Evolutionary conservation across 1,140 invertebrate genomes (phyloP).

Genomic region (Bombus haemorrhoidalis): DNA sequence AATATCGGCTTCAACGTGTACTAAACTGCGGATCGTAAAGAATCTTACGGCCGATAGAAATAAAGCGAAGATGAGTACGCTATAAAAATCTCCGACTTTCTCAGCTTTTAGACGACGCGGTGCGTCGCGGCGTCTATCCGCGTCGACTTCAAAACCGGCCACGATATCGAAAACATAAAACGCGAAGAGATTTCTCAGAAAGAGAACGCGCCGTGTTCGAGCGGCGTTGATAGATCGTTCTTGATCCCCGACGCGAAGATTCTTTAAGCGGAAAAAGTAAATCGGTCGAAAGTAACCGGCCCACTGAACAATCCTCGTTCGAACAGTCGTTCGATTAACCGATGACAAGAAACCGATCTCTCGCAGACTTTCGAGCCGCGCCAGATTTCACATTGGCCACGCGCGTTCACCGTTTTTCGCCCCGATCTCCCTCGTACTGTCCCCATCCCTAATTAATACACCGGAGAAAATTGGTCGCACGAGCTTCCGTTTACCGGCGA

Average conservation of each 20-base stretch:
- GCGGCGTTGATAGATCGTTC: slow-evolving; percentile 6
- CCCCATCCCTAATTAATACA: slow-evolving; percentile 5
- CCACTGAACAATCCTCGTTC: slow-evolving; percentile 37
- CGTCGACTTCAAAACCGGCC: neutral
- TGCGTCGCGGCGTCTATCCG: neutral
- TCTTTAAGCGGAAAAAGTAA: slow-evolving; percentile 54
- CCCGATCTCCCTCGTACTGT: neutral
- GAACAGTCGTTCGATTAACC: slow-evolving; percentile 10
- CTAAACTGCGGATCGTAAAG: no score
- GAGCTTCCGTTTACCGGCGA: slow-evolving; percentile 2
- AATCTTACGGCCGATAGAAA: neutral
- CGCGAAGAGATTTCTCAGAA: neutral
- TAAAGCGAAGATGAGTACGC: neutral
- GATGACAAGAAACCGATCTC: neutral
- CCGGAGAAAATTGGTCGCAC: neutral
- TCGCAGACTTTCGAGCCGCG: neutral
- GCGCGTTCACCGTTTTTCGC: neutral
- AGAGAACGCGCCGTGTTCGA: neutral
- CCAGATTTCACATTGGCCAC: neutral
- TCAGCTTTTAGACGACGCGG: neutral
- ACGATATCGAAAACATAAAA: neutral
- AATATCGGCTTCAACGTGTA: neutral
- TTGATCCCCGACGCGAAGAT: slow-evolving; percentile 23
- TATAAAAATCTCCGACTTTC: neutral
- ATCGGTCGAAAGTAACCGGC: slow-evolving; percentile 49